These are phyloP conservation scores for Echeneis naucrates DNA, from an alignment of 2,797 vertebrate genomes.

Conservation along the genomic window DNA sequence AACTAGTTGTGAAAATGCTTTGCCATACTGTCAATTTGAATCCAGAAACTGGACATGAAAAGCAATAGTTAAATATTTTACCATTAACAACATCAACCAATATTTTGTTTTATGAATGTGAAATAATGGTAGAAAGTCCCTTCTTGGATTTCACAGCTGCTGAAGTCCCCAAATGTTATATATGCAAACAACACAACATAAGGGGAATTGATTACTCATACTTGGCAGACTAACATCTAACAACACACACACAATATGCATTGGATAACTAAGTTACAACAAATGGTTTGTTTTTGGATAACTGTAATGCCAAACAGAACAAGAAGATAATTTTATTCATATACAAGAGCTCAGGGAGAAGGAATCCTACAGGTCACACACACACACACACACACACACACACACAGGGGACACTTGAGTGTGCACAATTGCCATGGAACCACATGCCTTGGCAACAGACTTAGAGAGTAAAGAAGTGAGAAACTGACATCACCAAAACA, in stretches of 20 bases:
- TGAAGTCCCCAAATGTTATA: neutral
- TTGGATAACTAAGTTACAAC: neutral
- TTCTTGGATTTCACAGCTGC: neutral
- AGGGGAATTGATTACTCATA: neutral
- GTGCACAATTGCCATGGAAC: slow-evolving; percentile 57
- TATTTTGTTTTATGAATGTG: slow-evolving; percentile 2
- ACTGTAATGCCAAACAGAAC: neutral
- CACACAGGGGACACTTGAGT: slow-evolving; percentile 46
- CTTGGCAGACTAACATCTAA: neutral
- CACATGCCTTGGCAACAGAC: slow-evolving; percentile 48
- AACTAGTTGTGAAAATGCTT: slow-evolving; percentile 2
- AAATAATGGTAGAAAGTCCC: too few relatives aligned
- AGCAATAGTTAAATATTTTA: neutral
- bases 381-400: slow-evolving; percentile 15
- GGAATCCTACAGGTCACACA: neutral
- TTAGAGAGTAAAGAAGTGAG: slow-evolving; percentile 18
- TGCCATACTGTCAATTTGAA: neutral
- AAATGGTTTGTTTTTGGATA: neutral
- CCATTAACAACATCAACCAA: neutral
- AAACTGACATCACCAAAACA: slow-evolving; percentile 23
- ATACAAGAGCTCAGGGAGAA: neutral
- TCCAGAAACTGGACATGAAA: slow-evolving; percentile 7
- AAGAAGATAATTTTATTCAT: neutral
- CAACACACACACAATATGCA: neutral
- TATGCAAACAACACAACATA: neutral